Evolutionary conservation across 2,113 vertebrate species (phyloP).

Genomic region (Marmota flaviventris): DNA sequence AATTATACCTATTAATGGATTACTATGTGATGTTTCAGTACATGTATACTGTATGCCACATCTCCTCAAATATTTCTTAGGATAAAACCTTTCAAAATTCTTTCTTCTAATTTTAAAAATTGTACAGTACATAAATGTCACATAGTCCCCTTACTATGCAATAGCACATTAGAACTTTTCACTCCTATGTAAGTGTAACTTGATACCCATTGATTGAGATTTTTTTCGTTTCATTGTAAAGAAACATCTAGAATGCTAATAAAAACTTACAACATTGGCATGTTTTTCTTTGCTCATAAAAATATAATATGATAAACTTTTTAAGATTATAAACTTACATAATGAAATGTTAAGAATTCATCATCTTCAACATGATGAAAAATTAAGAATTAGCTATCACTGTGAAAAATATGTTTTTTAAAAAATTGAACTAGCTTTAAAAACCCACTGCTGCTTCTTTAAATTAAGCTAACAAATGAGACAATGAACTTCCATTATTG

Average conservation of each 20-base stretch:
- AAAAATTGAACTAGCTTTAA: slow-evolving; percentile 9
- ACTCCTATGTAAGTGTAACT: not conserved
- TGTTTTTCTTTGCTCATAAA: not conserved
- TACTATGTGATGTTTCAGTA: not conserved
- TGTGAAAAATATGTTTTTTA: slow-evolving; percentile 29
- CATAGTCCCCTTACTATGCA: not conserved
- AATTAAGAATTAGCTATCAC: slow-evolving; percentile 35
- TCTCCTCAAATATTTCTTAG: not conserved
- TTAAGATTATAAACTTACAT: not conserved
- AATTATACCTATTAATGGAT: not conserved
- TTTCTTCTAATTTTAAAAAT: not conserved
- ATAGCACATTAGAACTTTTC: not conserved
- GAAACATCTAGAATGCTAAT: not conserved
- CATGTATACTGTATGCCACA: not conserved
- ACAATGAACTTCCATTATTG: slow-evolving; percentile 54
- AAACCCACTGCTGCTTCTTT: slow-evolving; percentile 6
- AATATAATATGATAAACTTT: not conserved
- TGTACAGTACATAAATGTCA: not conserved
- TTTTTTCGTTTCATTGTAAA: not conserved
- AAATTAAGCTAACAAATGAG: slow-evolving; percentile 63
- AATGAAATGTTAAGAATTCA: slow-evolving; percentile 41
- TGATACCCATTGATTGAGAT: not conserved
- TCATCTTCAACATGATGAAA: not conserved
- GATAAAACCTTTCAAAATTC: not conserved
- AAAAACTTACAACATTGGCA: not conserved